A percentile compares a stretch with the other conserved stretches of the same genome.
These are phyloP conservation scores for Camponotus fellah DNA, from an alignment of 2,888 invertebrate genomes.

Conservation along the genomic window DNA sequence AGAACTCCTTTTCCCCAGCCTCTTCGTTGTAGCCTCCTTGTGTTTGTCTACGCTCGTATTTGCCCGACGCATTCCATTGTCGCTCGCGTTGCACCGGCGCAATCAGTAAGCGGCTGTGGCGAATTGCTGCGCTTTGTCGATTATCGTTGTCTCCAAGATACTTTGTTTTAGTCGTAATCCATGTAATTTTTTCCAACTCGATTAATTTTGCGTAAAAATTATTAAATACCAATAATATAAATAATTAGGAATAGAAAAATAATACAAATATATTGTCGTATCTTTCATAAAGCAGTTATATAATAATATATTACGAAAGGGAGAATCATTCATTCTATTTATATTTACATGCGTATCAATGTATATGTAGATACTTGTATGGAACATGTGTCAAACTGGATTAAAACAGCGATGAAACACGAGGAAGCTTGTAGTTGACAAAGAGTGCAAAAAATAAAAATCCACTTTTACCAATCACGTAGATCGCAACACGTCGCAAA, in stretches of 20 bases:
- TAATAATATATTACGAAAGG: background rate
- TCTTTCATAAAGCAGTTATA: background rate
- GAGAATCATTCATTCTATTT: constrained; percentile 10
- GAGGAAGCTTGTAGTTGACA: constrained; percentile 49
- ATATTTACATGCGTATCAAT: constrained; percentile 7
- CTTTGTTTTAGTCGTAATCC: constrained; percentile 4
- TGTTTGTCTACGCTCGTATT: constrained; percentile 81
- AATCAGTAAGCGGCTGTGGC: constrained; percentile 39
- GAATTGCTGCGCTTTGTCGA: constrained; percentile 45
- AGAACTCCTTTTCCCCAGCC: constrained; percentile 71
- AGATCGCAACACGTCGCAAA: constrained; percentile 45
- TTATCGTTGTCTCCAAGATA: constrained; percentile 30
- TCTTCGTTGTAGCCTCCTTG: constrained; percentile 75
- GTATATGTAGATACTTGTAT: constrained; percentile 7
- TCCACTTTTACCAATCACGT: constrained; percentile 48
- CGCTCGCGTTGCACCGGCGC: constrained; percentile 66
- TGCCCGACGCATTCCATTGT: constrained; percentile 81
- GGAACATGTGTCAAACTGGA: constrained; percentile 45
- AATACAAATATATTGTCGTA: background rate
- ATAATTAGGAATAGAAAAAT: background rate
- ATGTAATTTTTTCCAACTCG: background rate
- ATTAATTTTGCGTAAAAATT: background rate
- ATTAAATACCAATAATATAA: constrained; percentile 21
- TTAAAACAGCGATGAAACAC: constrained; percentile 43
- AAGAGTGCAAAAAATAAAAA: constrained; percentile 46